These are phyloP conservation scores for Heliopora coerulea DNA, from an alignment of 92 coral and sea anemone species.

Conservation along the genomic window DNA sequence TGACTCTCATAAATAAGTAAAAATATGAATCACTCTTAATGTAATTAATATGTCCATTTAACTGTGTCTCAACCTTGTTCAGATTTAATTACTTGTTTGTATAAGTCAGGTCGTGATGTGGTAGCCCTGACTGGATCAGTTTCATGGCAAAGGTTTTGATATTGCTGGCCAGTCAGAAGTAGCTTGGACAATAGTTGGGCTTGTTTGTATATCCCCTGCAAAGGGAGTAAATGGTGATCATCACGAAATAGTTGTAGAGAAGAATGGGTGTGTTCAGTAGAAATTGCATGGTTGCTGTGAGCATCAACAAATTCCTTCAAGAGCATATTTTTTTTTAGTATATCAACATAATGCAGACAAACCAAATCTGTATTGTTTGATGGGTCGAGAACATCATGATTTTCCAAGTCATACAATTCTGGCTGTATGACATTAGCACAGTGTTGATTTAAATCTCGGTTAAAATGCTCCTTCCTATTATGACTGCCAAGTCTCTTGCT, in stretches of 20 bases:
- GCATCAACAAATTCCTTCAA: slow-evolving; percentile 48
- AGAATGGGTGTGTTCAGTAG: slow-evolving; percentile 56
- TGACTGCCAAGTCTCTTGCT: slow-evolving; percentile 56
- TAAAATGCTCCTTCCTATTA: slow-evolving; percentile 56
- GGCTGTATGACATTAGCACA: slow-evolving; percentile 40
- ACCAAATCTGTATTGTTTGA: slow-evolving; percentile 57
- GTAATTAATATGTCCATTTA: no score
- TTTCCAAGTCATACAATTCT: slow-evolving; percentile 52
- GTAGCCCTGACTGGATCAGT: slow-evolving; percentile 35
- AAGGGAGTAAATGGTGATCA: slow-evolving; percentile 48
- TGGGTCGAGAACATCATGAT: slow-evolving; percentile 53
- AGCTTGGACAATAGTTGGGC: slow-evolving; percentile 39
- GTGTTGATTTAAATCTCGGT: slow-evolving; percentile 48
- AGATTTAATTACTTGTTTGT: slow-evolving; percentile 29
- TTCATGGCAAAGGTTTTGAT: slow-evolving; percentile 35
- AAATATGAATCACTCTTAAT: no score
- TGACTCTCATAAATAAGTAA: no score
- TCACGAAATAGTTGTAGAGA: slow-evolving; percentile 53
- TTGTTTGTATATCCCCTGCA: slow-evolving; percentile 33
- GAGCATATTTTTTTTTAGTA: slow-evolving; percentile 50
- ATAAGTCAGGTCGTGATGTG: slow-evolving; percentile 30
- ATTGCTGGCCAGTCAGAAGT: slow-evolving; percentile 34
- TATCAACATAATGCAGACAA: slow-evolving; percentile 56
- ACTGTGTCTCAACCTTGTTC: slow-evolving; percentile 7
- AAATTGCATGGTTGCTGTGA: slow-evolving; percentile 55